Percentiles rank a stretch among this genome's conserved stretches.
phyloP scores from a whole-genome alignment of 2,113 vertebrate genomes.

The Gymnocephalus cernua region DNA sequence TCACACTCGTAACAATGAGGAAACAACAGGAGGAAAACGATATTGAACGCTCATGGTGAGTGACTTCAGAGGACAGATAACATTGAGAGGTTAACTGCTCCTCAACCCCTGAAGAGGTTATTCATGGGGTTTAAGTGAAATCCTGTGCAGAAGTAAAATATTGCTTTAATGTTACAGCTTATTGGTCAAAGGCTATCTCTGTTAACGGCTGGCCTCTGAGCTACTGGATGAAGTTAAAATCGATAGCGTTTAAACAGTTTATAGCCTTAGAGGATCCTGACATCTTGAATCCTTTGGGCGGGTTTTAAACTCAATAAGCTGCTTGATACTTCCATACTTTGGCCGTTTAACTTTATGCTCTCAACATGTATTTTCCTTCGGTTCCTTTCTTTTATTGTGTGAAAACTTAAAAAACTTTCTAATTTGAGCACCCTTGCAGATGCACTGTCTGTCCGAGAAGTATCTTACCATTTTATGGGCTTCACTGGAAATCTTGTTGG shows the following conservation, averaged over 20 bases:
- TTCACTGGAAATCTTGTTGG: slow-evolving; percentile 96
- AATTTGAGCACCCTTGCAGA: neutral
- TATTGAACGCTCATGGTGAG: neutral
- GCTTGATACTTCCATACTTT: slow-evolving; percentile 6
- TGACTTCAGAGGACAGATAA: slow-evolving; percentile 16
- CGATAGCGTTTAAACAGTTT: slow-evolving; percentile 36
- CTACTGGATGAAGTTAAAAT: slow-evolving; percentile 36
- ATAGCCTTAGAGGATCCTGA: slow-evolving; percentile 19
- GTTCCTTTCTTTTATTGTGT: neutral
- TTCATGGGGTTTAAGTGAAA: slow-evolving; percentile 23
- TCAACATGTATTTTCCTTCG: neutral
- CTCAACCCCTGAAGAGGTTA: slow-evolving; percentile 18
- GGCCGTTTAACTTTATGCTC: slow-evolving; percentile 19
- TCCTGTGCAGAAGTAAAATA: slow-evolving; percentile 21
- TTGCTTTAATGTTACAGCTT: slow-evolving; percentile 47
- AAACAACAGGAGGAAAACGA: neutral
- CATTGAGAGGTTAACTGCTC: slow-evolving; percentile 14
- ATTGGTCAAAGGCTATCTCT: slow-evolving; percentile 41
- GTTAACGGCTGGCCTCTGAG: slow-evolving; percentile 32
- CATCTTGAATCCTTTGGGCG: slow-evolving; percentile 3
- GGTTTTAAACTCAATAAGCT: slow-evolving; percentile 33
- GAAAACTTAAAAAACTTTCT: neutral
- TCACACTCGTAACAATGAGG: neutral
- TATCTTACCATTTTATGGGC: slow-evolving; percentile 93
- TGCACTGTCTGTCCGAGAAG: neutral